These are phyloP conservation scores for Junonia oenone DNA, from an alignment of 2,888 invertebrate species.

Conservation along the genomic window DNA sequence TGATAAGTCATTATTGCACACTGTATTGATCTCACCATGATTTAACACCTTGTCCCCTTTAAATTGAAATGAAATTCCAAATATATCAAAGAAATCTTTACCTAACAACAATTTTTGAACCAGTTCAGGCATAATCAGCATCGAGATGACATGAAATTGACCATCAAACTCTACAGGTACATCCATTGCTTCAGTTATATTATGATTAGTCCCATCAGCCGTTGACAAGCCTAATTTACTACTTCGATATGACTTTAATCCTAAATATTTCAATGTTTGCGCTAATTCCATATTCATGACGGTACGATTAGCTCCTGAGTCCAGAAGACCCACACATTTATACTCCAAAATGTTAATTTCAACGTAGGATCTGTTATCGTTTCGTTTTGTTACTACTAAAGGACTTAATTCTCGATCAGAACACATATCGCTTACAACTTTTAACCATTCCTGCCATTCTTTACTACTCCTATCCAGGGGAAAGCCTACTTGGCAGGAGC, in stretches of 20 bases:
- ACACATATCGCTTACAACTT: neutral
- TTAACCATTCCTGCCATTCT: neutral
- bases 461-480: neutral
- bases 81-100: conserved; percentile 14
- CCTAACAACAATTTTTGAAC: conserved; percentile 12
- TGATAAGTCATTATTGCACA: too few species aligned
- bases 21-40: neutral
- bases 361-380: neutral
- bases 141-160: conserved; percentile 11
- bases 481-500: conserved; percentile 15
- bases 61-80: conserved; percentile 14
- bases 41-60: neutral
- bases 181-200: neutral
- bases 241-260: neutral
- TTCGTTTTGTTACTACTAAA: neutral
- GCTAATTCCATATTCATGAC: neutral
- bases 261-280: neutral
- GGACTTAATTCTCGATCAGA: neutral
- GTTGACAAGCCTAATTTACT: neutral
- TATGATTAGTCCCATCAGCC: conserved; percentile 15
- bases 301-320: neutral
- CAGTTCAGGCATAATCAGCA: conserved; percentile 7
- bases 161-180: conserved; percentile 5
- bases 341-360: neutral
- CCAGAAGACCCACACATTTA: neutral